These are phyloP conservation scores for Slavum lentiscoides DNA, from an alignment of 2,888 invertebrate species.

Conservation along the genomic window DNA sequence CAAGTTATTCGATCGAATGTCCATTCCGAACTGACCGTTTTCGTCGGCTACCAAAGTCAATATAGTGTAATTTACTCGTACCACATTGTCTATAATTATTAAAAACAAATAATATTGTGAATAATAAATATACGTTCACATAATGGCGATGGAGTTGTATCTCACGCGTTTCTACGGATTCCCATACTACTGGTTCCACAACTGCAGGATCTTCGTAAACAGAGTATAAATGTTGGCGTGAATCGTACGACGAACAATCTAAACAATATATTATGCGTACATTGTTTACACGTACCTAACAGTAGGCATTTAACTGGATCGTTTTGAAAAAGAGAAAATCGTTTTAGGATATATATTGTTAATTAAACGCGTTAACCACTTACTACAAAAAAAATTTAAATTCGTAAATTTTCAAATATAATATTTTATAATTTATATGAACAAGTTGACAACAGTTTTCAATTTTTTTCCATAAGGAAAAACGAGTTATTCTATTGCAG, in stretches of 20 bases:
- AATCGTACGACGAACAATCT: slow-evolving; percentile 49
- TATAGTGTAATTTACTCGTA: slow-evolving; percentile 55
- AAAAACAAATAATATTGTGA: neutral
- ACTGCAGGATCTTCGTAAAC: slow-evolving; percentile 37
- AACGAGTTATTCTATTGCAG: no score
- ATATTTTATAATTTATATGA: no score
- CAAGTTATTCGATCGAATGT: slow-evolving; percentile 54
- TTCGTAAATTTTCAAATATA: no score
- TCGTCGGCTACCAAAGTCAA: slow-evolving; percentile 55
- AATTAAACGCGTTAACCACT: no score
- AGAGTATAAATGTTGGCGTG: slow-evolving; percentile 29
- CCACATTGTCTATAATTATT: slow-evolving; percentile 46
- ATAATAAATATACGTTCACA: neutral
- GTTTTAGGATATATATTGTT: no score
- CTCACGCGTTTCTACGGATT: slow-evolving; percentile 39
- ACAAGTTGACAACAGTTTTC: no score
- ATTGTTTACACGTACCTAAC: no score
- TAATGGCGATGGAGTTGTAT: neutral
- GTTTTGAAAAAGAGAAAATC: no score
- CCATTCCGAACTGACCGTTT: slow-evolving; percentile 54
- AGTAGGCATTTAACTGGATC: no score
- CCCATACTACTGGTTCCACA: slow-evolving; percentile 28
- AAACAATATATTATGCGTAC: neutral
- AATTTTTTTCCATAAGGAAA: no score
- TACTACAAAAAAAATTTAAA: no score